Evolutionary conservation across 2,113 vertebrate genomes (phyloP).

Genomic region (Bos javanicus): DNA sequence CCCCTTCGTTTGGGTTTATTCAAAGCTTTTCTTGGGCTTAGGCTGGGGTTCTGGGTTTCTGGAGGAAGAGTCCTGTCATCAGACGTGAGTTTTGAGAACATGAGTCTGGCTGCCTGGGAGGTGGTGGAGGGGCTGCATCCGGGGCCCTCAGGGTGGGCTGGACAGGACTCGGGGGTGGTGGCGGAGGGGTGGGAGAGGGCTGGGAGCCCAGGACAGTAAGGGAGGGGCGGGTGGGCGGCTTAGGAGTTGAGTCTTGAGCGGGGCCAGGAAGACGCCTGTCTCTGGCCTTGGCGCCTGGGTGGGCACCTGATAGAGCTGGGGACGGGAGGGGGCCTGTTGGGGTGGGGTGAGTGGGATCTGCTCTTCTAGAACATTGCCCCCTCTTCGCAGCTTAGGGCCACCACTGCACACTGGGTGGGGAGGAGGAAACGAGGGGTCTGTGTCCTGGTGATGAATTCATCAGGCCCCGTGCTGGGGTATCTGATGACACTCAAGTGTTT

Average conservation of each 20-base stretch:
- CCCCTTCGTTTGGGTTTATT: neutral
- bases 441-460: conserved; percentile 93
- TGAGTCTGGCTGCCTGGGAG: neutral
- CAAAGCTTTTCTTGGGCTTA: neutral
- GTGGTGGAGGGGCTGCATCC: neutral
- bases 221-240: accelerated
- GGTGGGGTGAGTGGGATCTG: neutral
- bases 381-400: neutral
- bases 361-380: accelerated
- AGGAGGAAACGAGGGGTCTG: conserved; percentile 92
- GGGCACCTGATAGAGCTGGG: neutral
- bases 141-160: neutral
- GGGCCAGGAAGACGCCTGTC: too few species aligned
- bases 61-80: neutral
- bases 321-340: neutral
- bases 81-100: neutral
- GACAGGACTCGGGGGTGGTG: too few species aligned
- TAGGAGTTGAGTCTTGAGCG: neutral
- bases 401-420: conserved; percentile 76
- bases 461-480: conserved; percentile 88
- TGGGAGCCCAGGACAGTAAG: too few species aligned
- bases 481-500: conserved; percentile 95
- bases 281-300: neutral
- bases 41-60: neutral
- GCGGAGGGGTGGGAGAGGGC: neutral